Evolutionary conservation across 2,113 vertebrate genomes (phyloP).

Genomic region (Gambusia affinis): DNA sequence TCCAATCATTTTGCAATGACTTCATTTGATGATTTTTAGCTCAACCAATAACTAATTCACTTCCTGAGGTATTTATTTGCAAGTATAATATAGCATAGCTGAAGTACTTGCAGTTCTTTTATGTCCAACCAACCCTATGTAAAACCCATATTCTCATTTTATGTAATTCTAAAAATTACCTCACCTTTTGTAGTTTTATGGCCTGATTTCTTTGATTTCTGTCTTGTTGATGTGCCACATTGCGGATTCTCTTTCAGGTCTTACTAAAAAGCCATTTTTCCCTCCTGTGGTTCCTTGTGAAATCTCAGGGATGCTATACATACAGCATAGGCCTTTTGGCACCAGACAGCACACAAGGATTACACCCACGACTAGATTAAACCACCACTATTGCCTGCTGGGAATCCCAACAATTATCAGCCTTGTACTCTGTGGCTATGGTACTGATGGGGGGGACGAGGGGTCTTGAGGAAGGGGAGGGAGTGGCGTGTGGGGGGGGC

Average conservation of each 20-base stretch:
- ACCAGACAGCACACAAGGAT: conserved; percentile 76
- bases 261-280: conserved; percentile 53
- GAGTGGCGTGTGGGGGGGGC: conserved; percentile 43
- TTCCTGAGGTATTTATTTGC: not conserved
- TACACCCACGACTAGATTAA: conserved; percentile 79
- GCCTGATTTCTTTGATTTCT: conserved; percentile 1
- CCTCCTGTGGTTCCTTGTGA: conserved; percentile 43
- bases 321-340: conserved; percentile 67
- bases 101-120: no score
- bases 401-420: conserved; percentile 82
- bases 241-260: conserved; percentile 39
- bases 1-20: not conserved
- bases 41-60: not conserved
- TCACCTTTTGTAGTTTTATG: conserved; percentile 19
- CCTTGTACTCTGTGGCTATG: conserved; percentile 64
- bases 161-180: conserved; percentile 24
- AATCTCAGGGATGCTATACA: conserved; percentile 63
- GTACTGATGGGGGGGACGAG: conserved; percentile 47
- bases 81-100: no score
- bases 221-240: conserved; percentile 23
- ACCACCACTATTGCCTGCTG: conserved; percentile 70
- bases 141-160: conserved; percentile 45
- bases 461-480: conserved; percentile 52
- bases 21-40: not conserved
- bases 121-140: conserved; percentile 34